Evolutionary conservation across 2,797 vertebrate genomes (phyloP), one percentile per base, ranked within the genome.

Genomic region (Thunnus albacares): DNA sequence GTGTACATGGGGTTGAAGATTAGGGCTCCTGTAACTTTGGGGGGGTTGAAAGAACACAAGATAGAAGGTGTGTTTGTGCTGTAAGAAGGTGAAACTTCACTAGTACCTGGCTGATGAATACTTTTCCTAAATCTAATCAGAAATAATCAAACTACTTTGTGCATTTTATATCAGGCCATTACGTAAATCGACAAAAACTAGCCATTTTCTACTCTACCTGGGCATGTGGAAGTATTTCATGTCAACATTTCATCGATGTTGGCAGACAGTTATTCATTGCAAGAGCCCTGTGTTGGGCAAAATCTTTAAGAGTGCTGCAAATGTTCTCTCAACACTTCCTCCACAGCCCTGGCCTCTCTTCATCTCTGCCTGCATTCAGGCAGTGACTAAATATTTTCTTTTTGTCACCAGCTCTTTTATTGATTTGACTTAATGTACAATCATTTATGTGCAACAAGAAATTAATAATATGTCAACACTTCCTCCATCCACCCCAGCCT

Each of bases 381-480:
- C 61, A 43, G 20, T 33, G 58, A 62, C 24, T 28, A 53, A 22
- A 63, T 63, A 53, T 78, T 79, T 63, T 12, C 14, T 58, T 80
- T 72, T 56, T 59, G 72, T 62, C 58, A 51, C n/a, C n/a, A 17
- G 58, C 59, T 69, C 26, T 45, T 53, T 84, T 67, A 78, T 80
- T 70, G 78, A 84, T 86, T 82, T 71, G 5, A 79, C 70, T 71
- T 73, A 14, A 75, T 62, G 53, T 51, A 38, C 45, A 75, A 69
- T 81, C 33, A 77, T 86, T 82, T 72, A 71, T 80, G 64, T 51
- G 43, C 55, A 61, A 57, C 53, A 78, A 70, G 75, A 73, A 83
- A 85, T 83, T 45, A 84, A 86, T 78, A 89, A 88, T 76, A 73
- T 75, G 82, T 83, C 82, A 80, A 85, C 88, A 84, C 79, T 79